Evolutionary conservation across 2,113 vertebrate species (phyloP).

Genomic region (Oncorhynchus clarkii): DNA sequence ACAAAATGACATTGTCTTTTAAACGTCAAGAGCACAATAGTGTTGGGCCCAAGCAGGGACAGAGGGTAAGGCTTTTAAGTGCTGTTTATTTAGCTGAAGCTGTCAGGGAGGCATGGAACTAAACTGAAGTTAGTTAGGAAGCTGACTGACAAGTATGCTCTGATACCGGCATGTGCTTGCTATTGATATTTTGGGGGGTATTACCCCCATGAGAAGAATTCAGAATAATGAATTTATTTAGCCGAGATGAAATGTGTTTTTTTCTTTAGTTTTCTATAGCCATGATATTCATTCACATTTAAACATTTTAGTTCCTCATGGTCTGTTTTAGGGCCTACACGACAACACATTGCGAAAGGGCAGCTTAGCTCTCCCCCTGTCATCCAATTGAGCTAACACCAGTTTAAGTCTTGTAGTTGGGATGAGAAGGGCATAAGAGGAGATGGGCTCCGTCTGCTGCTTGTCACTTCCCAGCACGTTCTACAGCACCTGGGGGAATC

Average conservation of each 20-base stretch:
- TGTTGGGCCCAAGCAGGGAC: conserved; percentile 1
- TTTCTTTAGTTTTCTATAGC: no score
- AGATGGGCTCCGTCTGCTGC: conserved; percentile 80
- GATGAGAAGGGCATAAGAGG: conserved; percentile 76
- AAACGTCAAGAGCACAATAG: conserved; percentile 31
- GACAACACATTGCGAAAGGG: conserved; percentile 37
- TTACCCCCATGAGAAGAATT: no score
- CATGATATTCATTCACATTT: background rate
- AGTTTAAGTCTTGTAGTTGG: conserved; percentile 56
- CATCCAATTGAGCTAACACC: conserved; percentile 52
- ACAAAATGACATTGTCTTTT: conserved; percentile 58
- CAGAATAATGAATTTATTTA: no score
- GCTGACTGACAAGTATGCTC: no score
- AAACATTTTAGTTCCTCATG: conserved; percentile 7
- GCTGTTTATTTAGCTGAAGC: conserved; percentile 26
- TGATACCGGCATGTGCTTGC: no score
- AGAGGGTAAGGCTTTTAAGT: conserved; percentile 16
- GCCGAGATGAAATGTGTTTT: no score
- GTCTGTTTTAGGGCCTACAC: conserved; percentile 29
- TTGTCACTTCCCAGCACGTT: conserved; percentile 82
- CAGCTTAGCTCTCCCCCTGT: conserved; percentile 26
- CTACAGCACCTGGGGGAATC: conserved; percentile 79
- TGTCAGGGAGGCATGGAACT: background rate
- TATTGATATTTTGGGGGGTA: no score
- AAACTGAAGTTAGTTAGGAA: background rate